phyloP scores from a whole-genome alignment of 2,113 vertebrate genomes.

The Psittacara wagleri region DNA sequence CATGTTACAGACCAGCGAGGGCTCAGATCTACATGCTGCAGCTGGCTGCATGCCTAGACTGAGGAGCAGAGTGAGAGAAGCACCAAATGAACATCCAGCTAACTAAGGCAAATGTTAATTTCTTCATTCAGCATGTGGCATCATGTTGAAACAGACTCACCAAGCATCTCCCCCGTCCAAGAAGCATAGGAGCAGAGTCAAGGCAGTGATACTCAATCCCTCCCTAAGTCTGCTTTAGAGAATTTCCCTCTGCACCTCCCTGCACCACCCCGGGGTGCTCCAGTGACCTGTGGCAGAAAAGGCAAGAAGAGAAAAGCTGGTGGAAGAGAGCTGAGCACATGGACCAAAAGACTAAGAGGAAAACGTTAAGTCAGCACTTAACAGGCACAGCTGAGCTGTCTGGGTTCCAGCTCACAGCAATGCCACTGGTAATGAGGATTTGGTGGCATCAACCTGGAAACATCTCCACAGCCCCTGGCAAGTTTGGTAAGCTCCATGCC shows the following conservation, averaged over 20 bases:
- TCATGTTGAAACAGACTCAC: background rate
- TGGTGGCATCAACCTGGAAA: background rate
- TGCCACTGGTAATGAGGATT: background rate
- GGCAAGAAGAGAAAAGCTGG: background rate
- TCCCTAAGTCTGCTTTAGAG: background rate
- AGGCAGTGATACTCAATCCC: background rate
- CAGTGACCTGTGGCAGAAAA: background rate
- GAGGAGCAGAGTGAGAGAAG: background rate
- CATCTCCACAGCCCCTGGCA: background rate
- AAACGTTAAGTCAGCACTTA: fast-evolving
- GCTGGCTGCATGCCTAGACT: background rate
- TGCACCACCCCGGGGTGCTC: background rate
- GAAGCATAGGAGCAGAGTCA: background rate
- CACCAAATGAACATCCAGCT: background rate
- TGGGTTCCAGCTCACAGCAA: background rate
- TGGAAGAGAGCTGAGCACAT: background rate
- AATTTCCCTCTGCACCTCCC: background rate
- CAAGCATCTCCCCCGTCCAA: background rate
- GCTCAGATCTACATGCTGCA: background rate
- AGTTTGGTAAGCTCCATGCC: background rate
- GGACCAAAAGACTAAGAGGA: background rate
- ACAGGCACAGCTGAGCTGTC: background rate
- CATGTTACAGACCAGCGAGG: fast-evolving
- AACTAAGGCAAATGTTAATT: background rate
- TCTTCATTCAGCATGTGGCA: background rate